Base-by-base conservation (phyloP, 2,888 invertebrate genomes). In the Cerceris ruficornis region DNA sequence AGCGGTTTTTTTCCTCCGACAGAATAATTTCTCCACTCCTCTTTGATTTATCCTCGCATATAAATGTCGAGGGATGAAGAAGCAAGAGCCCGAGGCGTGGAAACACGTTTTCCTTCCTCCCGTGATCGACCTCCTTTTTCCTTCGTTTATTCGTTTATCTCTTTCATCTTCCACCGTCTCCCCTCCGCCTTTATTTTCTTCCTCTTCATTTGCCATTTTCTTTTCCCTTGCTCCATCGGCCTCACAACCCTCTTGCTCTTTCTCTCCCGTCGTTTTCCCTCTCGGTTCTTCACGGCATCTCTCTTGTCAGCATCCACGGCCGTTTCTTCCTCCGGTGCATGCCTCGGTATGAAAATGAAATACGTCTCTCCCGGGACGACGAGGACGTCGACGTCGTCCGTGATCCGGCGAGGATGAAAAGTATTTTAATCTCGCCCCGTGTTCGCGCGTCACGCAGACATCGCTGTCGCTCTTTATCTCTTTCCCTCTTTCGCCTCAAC, bases 371-470 rank as follows among this genome's bases (percentile, higher is more conserved):
- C 57, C 13, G 82, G 79, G 79, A 82, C 15, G 15, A 17, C 41
- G 28, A 9, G 14, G 52, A 41, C 43, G 62, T 43, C n/a, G 58
- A 14, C 52, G 73, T 59, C 67, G 66, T 49, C 62, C 70, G 62
- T 72, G 77, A 74, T 71, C 43, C 60, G 28, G 15, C 50, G 59
- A 39, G 71, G 73, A 68, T 54, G 77, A 67, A 71, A 76, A 71
- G 75, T 77, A 78, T 80, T 84, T 84, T 83, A 83, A 84, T 85
- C 77, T 84, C 76, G 74, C 58, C 61, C 7, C 69, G 69, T 59
- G 73, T 58, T 61, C 70, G 50, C 73, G 64, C 49, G 66, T 71
- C 74, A 50, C 39, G 66, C 28, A 28, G 28, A 28, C 28, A 4
- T 28, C 28, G 28, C 28, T 28, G 1, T 28, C 28, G 28, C 28